Evolutionary conservation across 1,140 invertebrate genomes (phyloP).

Genomic region (Neodiprion pinetum): DNA sequence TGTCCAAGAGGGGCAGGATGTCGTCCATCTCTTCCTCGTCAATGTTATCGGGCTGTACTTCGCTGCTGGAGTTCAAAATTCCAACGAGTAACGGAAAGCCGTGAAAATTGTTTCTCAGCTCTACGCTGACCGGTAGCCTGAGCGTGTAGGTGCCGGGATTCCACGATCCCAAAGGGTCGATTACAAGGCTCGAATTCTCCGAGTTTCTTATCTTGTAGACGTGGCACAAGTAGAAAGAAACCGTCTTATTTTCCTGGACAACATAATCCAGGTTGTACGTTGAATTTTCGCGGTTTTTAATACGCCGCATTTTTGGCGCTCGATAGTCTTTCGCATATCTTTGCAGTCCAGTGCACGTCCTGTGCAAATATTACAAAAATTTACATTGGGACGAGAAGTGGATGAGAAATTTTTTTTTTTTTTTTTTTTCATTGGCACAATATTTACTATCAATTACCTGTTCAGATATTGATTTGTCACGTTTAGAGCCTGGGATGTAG

Average conservation of each 20-base stretch:
- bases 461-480: conserved; percentile 32
- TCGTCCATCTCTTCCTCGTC: conserved; percentile 44
- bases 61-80: conserved; percentile 52
- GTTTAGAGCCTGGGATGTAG: conserved; percentile 5
- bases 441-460: conserved; percentile 31
- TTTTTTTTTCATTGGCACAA: not conserved
- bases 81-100: conserved; percentile 53
- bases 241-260: conserved; percentile 27
- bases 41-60: conserved; percentile 35
- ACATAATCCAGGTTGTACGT: conserved; percentile 31
- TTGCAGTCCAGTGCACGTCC: not conserved
- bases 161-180: conserved; percentile 51
- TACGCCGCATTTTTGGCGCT: not conserved
- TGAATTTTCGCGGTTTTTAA: conserved; percentile 24
- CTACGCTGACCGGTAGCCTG: conserved; percentile 39
- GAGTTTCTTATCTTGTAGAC: conserved; percentile 53
- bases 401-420: not conserved
- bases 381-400: not conserved
- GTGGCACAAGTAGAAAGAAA: conserved; percentile 31
- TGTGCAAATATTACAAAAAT: not conserved
- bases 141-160: conserved; percentile 40
- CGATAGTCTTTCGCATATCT: not conserved
- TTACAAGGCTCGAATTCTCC: conserved; percentile 51
- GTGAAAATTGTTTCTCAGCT: conserved; percentile 50
- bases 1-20: conserved; percentile 49